Evolutionary conservation across 2,888 invertebrate species (phyloP), one percentile per base, ranked within the genome.

Genomic region (Salticus scenicus): DNA sequence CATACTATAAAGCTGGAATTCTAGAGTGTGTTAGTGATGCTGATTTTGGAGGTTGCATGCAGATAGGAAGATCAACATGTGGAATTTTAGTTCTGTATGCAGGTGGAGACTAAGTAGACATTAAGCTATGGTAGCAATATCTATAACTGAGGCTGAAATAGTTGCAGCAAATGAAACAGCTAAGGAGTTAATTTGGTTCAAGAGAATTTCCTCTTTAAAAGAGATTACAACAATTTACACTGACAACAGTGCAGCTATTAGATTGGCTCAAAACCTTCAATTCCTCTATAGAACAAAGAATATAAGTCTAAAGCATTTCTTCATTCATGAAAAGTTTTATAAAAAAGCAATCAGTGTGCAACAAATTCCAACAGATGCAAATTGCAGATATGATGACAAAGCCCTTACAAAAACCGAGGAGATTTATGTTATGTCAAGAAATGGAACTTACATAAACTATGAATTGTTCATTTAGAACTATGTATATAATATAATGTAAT

Each of bases 271-370:
- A 0, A 89, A 90, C 66, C 87, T 88, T 10, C 88, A 88, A 33
- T 76, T 77, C 27, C 89, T 88, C 51, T 24, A 72, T 0, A 63
- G 85, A 31, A 88, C 89, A 1, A 89, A 90, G 63, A 89, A 90
- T 67, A 89, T 90, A 20, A 88, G 83, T 27, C 72, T 89, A 0
- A 33, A 87, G 20, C 87, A 87, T 67, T 88, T 89, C 70, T 89
- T 76, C 57, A 75, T 82, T 0, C 24, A 76, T 28, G 70, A 87
- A 57, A 17, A 69, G 74, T 24, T 77, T 12, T 12, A 37, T 10
- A 37, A 33, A 30, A 78, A 47, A 51, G 47, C 41, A 31, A 14
- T 88, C 2, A 28, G 37, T 24, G 73, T 85, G 1, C 24, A 79
- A 14, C 69, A 79, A n/a, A 47, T 83, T 1, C 24, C 76, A 14